Conservation (phyloP, 2,113 vertebrate species). For the Stigmatopora nigra region DNA sequence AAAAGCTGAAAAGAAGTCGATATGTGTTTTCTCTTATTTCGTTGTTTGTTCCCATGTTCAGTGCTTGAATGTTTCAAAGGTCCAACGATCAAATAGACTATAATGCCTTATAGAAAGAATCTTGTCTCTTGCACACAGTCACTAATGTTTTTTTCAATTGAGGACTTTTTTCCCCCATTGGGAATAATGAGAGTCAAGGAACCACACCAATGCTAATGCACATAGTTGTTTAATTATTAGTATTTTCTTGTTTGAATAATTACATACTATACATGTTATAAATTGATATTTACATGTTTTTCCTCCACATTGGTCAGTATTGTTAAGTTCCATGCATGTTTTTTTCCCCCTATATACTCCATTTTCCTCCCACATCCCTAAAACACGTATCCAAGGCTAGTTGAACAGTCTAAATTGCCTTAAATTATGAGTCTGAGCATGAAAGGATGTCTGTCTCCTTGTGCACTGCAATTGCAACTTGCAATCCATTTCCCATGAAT, state of each 20-base stretch:
- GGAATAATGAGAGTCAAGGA: neutral
- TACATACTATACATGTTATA: no score
- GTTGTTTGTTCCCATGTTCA: neutral
- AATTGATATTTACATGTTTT: neutral
- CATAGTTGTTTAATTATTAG: neutral
- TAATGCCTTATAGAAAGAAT: neutral
- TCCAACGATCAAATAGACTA: neutral
- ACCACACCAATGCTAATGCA: neutral
- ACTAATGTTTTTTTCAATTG: neutral
- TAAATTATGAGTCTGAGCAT: no score
- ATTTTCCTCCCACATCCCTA: no score
- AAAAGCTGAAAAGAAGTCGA: neutral
- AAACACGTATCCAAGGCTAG: no score
- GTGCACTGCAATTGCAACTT: no score
- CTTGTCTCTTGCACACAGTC: neutral
- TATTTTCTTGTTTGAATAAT: neutral
- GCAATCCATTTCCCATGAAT: neutral
- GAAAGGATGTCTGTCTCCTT: no score
- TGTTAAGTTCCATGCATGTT: neutral
- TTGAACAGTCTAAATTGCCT: no score
- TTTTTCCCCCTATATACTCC: no score
- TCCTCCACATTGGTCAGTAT: neutral
- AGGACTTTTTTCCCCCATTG: neutral
- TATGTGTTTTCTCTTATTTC: neutral
- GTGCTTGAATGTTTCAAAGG: neutral